Percentiles rank a stretch among this genome's conserved stretches.
phyloP scores from a whole-genome alignment of 1,140 invertebrate genomes.

The Plodia interpunctella region DNA sequence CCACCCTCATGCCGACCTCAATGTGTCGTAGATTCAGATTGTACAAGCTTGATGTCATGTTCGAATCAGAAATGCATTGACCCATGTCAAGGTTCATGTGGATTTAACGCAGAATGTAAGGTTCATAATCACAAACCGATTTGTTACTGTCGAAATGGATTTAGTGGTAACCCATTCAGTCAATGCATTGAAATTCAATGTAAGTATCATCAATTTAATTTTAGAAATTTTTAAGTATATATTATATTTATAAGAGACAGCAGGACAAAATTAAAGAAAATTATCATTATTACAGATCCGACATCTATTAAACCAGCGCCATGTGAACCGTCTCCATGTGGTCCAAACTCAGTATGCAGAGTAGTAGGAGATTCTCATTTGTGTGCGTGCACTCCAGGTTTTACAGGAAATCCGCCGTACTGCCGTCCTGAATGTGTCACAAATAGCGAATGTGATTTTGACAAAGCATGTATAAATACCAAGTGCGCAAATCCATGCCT shows the following conservation, averaged over 20 bases:
- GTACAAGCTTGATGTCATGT: constrained; percentile 86
- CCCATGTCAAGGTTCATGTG: constrained; percentile 86
- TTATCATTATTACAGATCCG: constrained; percentile 58
- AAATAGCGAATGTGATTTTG: constrained; percentile 84
- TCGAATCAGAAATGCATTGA: constrained; percentile 90
- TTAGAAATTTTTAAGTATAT: not conserved
- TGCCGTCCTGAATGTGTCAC: constrained; percentile 84
- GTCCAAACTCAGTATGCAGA: constrained; percentile 86
- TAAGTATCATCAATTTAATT: constrained; percentile 34
- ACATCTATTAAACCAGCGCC: constrained; percentile 68
- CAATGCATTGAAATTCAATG: constrained; percentile 43
- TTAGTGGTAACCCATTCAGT: constrained; percentile 80
- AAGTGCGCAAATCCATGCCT: constrained; percentile 87
- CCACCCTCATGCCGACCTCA: constrained; percentile 85
- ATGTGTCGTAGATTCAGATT: constrained; percentile 86
- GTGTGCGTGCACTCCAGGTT: constrained; percentile 86
- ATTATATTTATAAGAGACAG: not conserved
- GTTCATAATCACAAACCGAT: constrained; percentile 82
- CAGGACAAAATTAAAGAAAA: constrained; percentile 60
- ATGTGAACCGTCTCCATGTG: constrained; percentile 80
- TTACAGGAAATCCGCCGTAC: constrained; percentile 81
- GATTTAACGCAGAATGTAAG: constrained; percentile 78
- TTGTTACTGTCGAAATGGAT: constrained; percentile 79
- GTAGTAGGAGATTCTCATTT: constrained; percentile 82
- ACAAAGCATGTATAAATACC: constrained; percentile 83